A percentile compares a stretch with the other conserved stretches of the same genome.
phyloP scores from a whole-genome alignment of 2,113 vertebrate genomes.

The Gymnobelideus leadbeateri region DNA sequence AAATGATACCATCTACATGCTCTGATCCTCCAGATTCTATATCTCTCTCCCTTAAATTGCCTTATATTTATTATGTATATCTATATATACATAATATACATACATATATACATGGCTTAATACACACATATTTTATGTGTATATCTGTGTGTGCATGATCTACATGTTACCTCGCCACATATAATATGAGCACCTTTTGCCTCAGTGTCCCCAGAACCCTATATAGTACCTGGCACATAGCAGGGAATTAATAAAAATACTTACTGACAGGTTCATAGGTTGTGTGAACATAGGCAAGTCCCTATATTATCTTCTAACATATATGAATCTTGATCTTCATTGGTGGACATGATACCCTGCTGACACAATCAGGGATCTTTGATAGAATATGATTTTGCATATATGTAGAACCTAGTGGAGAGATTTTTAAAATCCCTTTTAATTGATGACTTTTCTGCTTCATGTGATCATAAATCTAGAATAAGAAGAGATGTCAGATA shows the following conservation, averaged over 20 bases:
- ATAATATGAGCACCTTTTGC: background rate
- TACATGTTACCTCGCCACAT: too few species aligned
- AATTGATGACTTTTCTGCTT: background rate
- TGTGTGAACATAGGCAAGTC: background rate
- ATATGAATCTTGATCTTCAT: background rate
- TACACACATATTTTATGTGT: background rate
- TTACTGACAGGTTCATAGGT: background rate
- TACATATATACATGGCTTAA: background rate
- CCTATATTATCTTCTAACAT: background rate
- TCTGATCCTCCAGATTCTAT: background rate
- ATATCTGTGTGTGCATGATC: background rate
- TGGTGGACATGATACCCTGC: background rate
- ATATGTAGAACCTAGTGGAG: background rate
- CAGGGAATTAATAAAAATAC: background rate
- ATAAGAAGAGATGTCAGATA: background rate
- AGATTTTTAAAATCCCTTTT: background rate
- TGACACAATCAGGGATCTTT: background rate
- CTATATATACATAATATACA: background rate
- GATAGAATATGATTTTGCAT: background rate
- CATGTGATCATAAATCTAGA: background rate
- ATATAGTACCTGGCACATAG: background rate
- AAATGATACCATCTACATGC: background rate
- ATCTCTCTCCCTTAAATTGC: background rate
- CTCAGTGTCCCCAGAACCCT: background rate
- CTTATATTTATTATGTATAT: background rate